phyloP scores from a whole-genome alignment of 2,888 invertebrate species.

The Drosophila kanekoi region DNA sequence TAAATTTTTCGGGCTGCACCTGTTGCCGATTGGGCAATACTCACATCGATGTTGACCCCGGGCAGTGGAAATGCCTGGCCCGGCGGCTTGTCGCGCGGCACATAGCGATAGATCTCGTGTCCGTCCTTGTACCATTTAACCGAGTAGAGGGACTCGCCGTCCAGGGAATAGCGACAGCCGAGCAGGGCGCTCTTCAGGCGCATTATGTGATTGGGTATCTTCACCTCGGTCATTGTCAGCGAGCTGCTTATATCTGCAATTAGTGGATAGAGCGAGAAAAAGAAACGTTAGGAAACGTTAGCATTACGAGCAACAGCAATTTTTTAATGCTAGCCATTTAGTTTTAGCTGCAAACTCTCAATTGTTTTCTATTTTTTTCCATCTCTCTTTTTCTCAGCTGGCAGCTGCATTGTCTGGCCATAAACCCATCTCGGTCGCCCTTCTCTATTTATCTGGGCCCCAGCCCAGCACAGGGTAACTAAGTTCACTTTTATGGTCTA shows the following conservation, averaged over 20 bases:
- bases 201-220: constrained; percentile 93
- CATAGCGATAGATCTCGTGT: constrained; percentile 94
- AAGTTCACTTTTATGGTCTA: constrained; percentile 39
- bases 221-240: constrained; percentile 91
- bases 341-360: constrained; percentile 34
- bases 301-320: constrained; percentile 8
- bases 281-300: constrained; percentile 29
- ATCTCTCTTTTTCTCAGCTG: neutral
- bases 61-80: constrained; percentile 91
- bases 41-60: constrained; percentile 94
- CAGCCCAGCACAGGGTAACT: constrained; percentile 25
- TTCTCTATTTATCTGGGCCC: neutral
- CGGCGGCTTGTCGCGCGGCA: constrained; percentile 93
- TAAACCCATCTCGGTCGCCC: constrained; percentile 16
- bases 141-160: constrained; percentile 93
- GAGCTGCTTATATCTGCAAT: constrained; percentile 86
- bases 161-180: constrained; percentile 93
- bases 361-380: constrained; percentile 20
- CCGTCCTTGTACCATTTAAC: constrained; percentile 97
- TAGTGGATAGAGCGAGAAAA: constrained; percentile 41
- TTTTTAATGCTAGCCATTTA: constrained; percentile 56
- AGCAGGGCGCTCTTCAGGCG: constrained; percentile 91
- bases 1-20: constrained; percentile 63
- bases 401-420: constrained; percentile 21
- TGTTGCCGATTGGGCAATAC: constrained; percentile 83